A percentile compares a stretch with the other conserved stretches of the same genome.
These are phyloP conservation scores for Aphelinus certus DNA, from an alignment of 1,140 invertebrate genomes.

Conservation along the genomic window DNA sequence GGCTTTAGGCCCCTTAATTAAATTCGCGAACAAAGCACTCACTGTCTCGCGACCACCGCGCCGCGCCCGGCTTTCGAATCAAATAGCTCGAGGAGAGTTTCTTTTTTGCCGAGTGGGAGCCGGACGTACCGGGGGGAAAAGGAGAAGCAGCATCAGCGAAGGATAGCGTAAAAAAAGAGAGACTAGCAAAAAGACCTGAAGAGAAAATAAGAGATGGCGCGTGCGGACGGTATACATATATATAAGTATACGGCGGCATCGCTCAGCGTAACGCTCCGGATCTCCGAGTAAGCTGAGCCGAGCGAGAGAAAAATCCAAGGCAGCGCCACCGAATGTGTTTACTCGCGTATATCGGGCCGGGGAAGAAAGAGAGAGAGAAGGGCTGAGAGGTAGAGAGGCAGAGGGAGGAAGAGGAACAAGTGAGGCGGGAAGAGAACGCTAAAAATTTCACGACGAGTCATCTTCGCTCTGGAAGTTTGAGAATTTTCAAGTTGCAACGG, in stretches of 20 bases:
- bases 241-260: no score
- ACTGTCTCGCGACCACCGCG: constrained; percentile 17
- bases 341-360: no score
- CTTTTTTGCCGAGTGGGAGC: constrained; percentile 21
- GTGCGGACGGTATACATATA: background rate
- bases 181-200: background rate
- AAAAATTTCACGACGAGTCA: constrained; percentile 15
- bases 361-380: no score
- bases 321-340: no score
- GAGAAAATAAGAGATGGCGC: constrained; percentile 9
- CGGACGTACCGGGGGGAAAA: constrained; percentile 25
- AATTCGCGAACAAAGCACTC: constrained; percentile 41
- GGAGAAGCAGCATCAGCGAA: constrained; percentile 8
- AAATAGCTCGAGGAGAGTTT: constrained; percentile 30
- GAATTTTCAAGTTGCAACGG: constrained; percentile 2
- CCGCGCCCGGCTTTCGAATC: constrained; percentile 27
- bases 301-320: no score
- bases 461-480: background rate
- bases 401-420: no score
- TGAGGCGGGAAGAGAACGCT: background rate
- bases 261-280: no score
- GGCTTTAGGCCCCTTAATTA: constrained; percentile 38
- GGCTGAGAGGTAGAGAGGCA: no score
- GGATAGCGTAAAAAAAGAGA: no score
- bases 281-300: no score